Conservation (phyloP, 1,140 invertebrate genomes). For the Leptoteleia sp. region DNA sequence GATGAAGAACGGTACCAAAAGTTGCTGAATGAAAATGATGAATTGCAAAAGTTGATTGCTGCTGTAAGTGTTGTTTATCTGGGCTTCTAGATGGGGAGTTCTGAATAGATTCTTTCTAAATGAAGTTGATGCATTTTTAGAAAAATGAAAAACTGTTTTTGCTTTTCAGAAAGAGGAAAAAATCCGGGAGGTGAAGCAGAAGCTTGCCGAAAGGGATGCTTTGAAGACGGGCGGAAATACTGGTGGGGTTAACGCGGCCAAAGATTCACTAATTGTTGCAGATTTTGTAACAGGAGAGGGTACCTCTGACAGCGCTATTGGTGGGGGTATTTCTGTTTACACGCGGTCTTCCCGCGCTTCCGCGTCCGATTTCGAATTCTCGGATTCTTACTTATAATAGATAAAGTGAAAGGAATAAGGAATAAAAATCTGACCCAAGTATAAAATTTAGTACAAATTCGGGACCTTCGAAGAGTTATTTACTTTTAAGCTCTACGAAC, state of each 20-base stretch:
- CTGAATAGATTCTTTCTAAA: too few species aligned
- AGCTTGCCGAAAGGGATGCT: constrained; percentile 88
- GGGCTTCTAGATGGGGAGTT: too few species aligned
- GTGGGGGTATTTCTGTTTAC: constrained; percentile 86
- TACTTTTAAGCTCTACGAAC: constrained; percentile 59
- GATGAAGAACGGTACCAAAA: constrained; percentile 97
- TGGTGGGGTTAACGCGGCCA: constrained; percentile 70
- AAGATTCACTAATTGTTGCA: constrained; percentile 84
- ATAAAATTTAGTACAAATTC: constrained; percentile 66
- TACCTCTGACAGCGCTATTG: constrained; percentile 88
- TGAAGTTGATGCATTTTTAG: too few species aligned
- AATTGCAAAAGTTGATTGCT: constrained; percentile 95
- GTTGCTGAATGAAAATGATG: constrained; percentile 96
- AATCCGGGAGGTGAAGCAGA: constrained; percentile 89
- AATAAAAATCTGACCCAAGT: constrained; percentile 19
- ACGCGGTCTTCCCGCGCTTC: constrained; percentile 89
- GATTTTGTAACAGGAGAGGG: constrained; percentile 89
- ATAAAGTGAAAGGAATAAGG: constrained; percentile 9
- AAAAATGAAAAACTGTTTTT: too few species aligned
- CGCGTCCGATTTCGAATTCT: constrained; percentile 92
- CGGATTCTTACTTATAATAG: constrained; percentile 91
- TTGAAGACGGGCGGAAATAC: constrained; percentile 71
- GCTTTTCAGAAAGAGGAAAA: constrained; percentile 95
- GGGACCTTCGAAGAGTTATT: constrained; percentile 67
- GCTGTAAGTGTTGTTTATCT: constrained; percentile 90